These are phyloP conservation scores for Hippocampus guttulatus DNA, from an alignment of 2,113 vertebrate genomes.

Conservation along the genomic window DNA sequence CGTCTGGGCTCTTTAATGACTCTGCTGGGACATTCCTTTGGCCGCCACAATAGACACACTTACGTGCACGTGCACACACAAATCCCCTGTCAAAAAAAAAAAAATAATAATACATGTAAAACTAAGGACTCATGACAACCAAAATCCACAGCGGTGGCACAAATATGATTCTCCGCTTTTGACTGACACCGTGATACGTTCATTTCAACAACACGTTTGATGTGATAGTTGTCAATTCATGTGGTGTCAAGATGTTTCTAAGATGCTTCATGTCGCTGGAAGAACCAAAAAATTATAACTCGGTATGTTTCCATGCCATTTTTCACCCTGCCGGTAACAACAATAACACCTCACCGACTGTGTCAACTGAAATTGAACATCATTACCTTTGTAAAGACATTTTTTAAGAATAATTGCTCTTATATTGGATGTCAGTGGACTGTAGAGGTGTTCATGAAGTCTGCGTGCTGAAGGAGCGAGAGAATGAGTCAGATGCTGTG, in stretches of 20 bases:
- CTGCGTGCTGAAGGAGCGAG: constrained; percentile 5
- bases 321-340: not conserved
- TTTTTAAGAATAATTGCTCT: not conserved
- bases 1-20: not conserved
- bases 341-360: not conserved
- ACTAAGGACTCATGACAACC: not conserved
- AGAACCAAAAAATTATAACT: not conserved
- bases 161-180: not conserved
- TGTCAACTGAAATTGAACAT: not conserved
- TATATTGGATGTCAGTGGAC: not conserved
- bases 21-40: not conserved
- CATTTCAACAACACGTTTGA: not conserved
- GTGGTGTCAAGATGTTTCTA: not conserved
- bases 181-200: not conserved
- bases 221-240: not conserved
- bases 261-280: no score
- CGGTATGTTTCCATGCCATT: not conserved
- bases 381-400: not conserved
- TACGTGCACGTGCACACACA: not conserved
- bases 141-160: not conserved
- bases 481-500: constrained; percentile 10
- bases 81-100: not conserved
- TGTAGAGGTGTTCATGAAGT: not conserved
- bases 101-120: not conserved
- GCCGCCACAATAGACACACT: not conserved